Conservation (phyloP, 2,113 vertebrate species). For the Mixornis gularis region DNA sequence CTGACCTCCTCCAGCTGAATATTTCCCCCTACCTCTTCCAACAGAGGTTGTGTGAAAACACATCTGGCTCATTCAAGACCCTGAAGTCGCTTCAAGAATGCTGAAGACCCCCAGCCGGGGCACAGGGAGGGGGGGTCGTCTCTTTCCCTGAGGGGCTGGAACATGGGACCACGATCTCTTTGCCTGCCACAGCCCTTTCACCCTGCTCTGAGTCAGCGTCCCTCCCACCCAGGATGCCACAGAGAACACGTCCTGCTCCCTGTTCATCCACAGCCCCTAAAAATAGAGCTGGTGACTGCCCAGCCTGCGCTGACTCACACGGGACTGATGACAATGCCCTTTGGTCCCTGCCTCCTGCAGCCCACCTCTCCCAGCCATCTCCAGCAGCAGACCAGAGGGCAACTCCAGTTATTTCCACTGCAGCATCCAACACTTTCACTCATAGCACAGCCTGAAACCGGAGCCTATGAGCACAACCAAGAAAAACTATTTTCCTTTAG, state of each 20-base stretch:
- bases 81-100: neutral
- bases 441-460: neutral
- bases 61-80: neutral
- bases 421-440: slow-evolving; percentile 8
- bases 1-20: neutral
- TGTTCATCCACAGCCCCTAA: neutral
- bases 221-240: neutral
- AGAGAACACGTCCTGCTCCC: neutral
- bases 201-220: neutral
- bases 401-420: slow-evolving; percentile 23
- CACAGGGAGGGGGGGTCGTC: neutral
- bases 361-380: neutral
- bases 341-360: neutral
- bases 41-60: neutral
- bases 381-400: neutral
- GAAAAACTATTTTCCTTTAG: slow-evolving; percentile 38
- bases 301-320: neutral
- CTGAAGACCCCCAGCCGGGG: neutral
- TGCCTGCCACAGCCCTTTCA: neutral
- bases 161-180: fast-evolving
- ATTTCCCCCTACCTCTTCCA: neutral
- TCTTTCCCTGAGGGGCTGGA: neutral
- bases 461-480: neutral
- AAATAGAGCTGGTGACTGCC: neutral
- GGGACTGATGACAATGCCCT: neutral